Evolutionary conservation across 2,888 invertebrate species (phyloP), one percentile per base, ranked within the genome.

Genomic region (Stenurella melanura): DNA sequence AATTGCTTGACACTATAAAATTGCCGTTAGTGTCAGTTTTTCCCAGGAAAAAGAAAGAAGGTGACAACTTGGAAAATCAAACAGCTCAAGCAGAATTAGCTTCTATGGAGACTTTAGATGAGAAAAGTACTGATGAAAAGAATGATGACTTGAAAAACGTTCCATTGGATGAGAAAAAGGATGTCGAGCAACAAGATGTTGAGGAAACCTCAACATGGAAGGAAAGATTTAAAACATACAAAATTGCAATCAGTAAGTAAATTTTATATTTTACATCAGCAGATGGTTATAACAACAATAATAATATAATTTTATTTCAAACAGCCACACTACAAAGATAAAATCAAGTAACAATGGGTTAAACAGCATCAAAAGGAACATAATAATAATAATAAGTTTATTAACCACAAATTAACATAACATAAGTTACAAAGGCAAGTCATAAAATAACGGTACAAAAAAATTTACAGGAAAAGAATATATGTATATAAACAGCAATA

Each of bases 61-160:
- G 86, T 78, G 78, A 89, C 85, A 86, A 86, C 85, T 75, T 88
- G 79, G 84, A 90, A 85, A 86, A 83, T 72, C 91, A 84, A 71
- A 80, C 79, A 89, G 91, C 85, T 7, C 92, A 93, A 86, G 95
- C 95, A 7, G 93, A 95, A 19, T 90, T 96, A 69, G 96, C 96
- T 0, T 96, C 96, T 7, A 94, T 95, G 92, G 96, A 96, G 88
- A 96, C 96, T 0, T 90, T 96, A 61, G 96, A 95, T 86, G 96
- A 96, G 83, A 93, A 93, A 81, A 89, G 91, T 18, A 91, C 93
- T 73, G 92, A 93, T 17, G 94, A 93, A 73, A 93, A 92, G 77
- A 93, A 93, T 85, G 95, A 58, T 0, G 58, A 78, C 15, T 92
- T 95, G 91, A 95, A 95, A 87, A 95, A 93, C 83, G 91, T 95